Evolutionary conservation across 1,140 invertebrate genomes (phyloP).

Genomic region (Aradophagus sp.): DNA sequence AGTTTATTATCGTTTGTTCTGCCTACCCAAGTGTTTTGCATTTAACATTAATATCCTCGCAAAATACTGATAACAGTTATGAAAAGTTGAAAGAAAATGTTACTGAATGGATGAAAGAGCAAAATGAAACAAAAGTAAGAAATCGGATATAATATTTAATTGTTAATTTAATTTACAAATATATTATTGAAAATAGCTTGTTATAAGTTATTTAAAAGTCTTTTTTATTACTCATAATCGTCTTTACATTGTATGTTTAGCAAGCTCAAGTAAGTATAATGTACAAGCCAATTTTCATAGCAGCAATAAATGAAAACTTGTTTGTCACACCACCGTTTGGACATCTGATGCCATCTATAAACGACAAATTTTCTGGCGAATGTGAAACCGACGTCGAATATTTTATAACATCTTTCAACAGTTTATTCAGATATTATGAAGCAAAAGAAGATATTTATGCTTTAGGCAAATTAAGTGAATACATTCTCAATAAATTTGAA

Average conservation of each 20-base stretch:
- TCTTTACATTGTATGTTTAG: too few species aligned
- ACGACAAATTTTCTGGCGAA: constrained; percentile 70
- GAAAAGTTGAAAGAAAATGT: constrained; percentile 72
- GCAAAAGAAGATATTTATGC: constrained; percentile 80
- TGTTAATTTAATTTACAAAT: too few species aligned
- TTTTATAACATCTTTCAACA: constrained; percentile 77
- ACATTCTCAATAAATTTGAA: constrained; percentile 79
- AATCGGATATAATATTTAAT: too few species aligned
- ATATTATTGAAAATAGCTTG: too few species aligned
- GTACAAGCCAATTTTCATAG: constrained; percentile 79
- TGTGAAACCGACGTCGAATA: constrained; percentile 71
- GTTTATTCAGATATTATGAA: constrained; percentile 77
- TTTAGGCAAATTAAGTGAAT: constrained; percentile 78
- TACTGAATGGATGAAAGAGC: constrained; percentile 75
- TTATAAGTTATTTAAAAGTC: too few species aligned
- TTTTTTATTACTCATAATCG: too few species aligned
- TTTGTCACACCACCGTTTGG: constrained; percentile 80
- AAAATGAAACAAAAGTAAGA: constrained; percentile 69
- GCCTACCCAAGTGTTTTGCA: constrained; percentile 71
- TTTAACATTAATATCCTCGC: constrained; percentile 47
- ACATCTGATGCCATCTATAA: constrained; percentile 77
- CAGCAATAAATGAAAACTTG: constrained; percentile 76
- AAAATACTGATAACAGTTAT: constrained; percentile 65
- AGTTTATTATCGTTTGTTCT: constrained; percentile 74
- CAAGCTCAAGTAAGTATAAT: constrained; percentile 77